phyloP scores from a whole-genome alignment of 2,113 vertebrate genomes.

The Albula glossodonta region DNA sequence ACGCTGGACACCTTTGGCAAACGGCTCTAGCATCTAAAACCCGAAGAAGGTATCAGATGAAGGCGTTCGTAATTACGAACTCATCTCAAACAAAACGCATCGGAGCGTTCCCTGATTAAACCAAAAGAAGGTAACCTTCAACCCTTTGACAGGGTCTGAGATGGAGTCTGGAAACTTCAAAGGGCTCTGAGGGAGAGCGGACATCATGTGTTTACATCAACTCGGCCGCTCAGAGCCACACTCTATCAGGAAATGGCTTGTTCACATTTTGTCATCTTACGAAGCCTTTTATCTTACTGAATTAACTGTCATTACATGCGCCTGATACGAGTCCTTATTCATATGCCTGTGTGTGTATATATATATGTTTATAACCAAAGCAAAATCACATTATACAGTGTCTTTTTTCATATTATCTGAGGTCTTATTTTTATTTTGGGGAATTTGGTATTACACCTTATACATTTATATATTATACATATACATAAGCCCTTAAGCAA shows the following conservation, averaged over 20 bases:
- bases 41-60: neutral
- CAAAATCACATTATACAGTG: no score
- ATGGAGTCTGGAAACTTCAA: neutral
- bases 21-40: neutral
- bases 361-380: neutral
- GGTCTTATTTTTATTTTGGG: no score
- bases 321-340: neutral
- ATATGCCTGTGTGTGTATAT: constrained; percentile 26
- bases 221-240: neutral
- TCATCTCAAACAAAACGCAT: neutral
- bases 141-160: neutral
- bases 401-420: no score
- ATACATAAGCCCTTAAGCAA: constrained; percentile 36
- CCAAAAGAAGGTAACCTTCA: neutral
- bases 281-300: neutral
- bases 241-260: neutral
- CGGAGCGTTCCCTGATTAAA: neutral
- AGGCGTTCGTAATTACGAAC: neutral
- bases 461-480: constrained; percentile 15
- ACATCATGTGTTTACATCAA: neutral
- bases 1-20: neutral
- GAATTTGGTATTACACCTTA: no score
- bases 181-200: neutral
- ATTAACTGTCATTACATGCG: constrained; percentile 2
- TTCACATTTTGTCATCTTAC: neutral